phyloP scores from a whole-genome alignment of 2,797 vertebrate species.

The Cichlasoma orientale region DNA sequence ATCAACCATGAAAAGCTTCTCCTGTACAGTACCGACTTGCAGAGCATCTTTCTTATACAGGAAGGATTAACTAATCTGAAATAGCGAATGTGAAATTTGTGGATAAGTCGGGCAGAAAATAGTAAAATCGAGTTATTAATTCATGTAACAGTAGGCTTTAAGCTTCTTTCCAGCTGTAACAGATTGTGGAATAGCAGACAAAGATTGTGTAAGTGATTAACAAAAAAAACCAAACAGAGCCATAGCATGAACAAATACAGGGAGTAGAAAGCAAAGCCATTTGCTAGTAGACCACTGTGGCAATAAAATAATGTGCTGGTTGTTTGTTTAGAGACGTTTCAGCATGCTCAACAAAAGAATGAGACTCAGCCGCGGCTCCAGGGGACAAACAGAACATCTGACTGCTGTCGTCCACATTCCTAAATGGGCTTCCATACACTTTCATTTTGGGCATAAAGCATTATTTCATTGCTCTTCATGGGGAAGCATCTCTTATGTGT shows the following conservation, averaged over 20 bases:
- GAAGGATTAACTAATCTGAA: slow-evolving; percentile 49
- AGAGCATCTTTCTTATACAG: slow-evolving; percentile 35
- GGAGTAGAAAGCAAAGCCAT: slow-evolving; percentile 19
- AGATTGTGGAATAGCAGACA: slow-evolving; percentile 32
- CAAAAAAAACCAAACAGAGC: not conserved
- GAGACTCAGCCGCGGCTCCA: not conserved
- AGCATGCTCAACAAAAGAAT: not conserved
- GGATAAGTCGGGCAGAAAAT: slow-evolving; percentile 23
- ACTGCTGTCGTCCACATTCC: slow-evolving; percentile 4
- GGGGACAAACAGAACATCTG: not conserved
- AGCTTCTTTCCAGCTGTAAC: slow-evolving; percentile 54
- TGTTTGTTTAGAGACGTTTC: slow-evolving; percentile 20
- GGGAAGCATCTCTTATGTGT: not conserved
- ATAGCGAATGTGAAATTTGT: slow-evolving; percentile 33
- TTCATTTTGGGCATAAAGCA: not conserved
- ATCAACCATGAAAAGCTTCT: slow-evolving; percentile 41
- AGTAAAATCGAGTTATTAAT: slow-evolving; percentile 41
- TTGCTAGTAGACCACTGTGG: slow-evolving; percentile 4
- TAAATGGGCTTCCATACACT: not conserved
- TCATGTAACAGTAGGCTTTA: slow-evolving; percentile 45
- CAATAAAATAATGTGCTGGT: slow-evolving; percentile 5
- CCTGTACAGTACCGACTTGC: slow-evolving; percentile 33
- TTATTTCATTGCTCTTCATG: slow-evolving; percentile 2
- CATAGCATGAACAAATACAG: slow-evolving; percentile 11
- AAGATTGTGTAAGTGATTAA: slow-evolving; percentile 38